phyloP scores from a whole-genome alignment of 2,888 invertebrate species.

The Creontiades dilutus region DNA sequence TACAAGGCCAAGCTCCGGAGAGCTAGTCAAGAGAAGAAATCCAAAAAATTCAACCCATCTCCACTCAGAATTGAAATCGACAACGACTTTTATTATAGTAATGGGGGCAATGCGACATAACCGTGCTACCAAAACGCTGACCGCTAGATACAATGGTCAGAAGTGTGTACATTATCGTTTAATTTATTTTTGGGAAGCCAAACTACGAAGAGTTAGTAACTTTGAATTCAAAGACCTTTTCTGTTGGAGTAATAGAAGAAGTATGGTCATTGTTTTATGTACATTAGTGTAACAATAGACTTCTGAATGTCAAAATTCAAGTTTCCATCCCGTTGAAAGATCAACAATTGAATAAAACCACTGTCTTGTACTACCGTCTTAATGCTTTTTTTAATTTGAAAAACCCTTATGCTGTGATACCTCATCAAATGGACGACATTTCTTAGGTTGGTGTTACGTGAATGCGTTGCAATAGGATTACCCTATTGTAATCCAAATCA shows the following conservation, averaged over 20 bases:
- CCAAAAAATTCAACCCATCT: constrained; percentile 67
- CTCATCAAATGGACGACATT: too few species aligned
- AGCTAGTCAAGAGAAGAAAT: constrained; percentile 55
- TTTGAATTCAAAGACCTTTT: constrained; percentile 11
- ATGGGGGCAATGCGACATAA: constrained; percentile 56
- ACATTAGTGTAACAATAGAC: neutral
- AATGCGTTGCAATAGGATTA: too few species aligned
- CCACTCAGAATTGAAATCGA: constrained; percentile 75
- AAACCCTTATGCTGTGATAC: too few species aligned
- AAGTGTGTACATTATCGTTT: constrained; percentile 11
- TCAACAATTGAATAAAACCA: neutral
- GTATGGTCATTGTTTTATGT: constrained; percentile 9
- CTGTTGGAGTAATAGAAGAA: neutral
- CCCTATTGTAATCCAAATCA: too few species aligned
- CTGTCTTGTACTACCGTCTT: constrained; percentile 3
- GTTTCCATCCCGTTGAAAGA: neutral
- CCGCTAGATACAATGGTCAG: neutral
- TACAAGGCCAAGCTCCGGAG: constrained; percentile 57
- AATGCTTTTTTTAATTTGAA: too few species aligned
- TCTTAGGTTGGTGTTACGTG: too few species aligned
- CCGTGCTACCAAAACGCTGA: neutral
- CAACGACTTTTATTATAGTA: constrained; percentile 75
- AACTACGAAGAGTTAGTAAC: neutral
- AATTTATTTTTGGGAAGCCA: constrained; percentile 2
- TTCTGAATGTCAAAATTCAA: neutral